These are phyloP conservation scores for Chymomyza fuscimana DNA, from an alignment of 2,888 invertebrate genomes.

Conservation along the genomic window DNA sequence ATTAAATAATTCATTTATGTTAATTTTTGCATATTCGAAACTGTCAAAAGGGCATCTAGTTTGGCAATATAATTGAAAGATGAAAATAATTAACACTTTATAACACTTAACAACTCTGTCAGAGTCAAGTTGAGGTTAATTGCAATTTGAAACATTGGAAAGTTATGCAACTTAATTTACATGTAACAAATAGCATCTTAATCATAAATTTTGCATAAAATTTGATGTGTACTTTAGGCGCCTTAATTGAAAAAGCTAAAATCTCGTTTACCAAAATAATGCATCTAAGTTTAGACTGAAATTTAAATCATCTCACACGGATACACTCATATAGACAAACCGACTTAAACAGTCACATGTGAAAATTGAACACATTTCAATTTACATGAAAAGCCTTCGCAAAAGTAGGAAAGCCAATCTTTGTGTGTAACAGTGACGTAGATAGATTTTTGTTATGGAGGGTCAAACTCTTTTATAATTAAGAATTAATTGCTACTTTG, in stretches of 20 bases:
- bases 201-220: too few relatives aligned
- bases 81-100: neutral
- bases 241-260: slow-evolving; percentile 55
- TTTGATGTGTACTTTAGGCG: slow-evolving; percentile 5
- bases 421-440: neutral
- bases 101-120: neutral
- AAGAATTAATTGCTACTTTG: too few relatives aligned
- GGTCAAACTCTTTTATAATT: too few relatives aligned
- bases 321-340: slow-evolving; percentile 4
- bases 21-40: neutral
- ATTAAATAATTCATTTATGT: neutral
- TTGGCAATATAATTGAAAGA: neutral
- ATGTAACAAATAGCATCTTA: too few relatives aligned
- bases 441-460: too few relatives aligned
- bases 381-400: slow-evolving; percentile 57
- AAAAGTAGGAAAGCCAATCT: neutral
- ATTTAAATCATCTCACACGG: slow-evolving; percentile 52
- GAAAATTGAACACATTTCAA: slow-evolving; percentile 50
- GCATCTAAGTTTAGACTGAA: slow-evolving; percentile 40
- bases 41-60: neutral
- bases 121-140: neutral
- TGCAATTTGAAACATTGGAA: neutral
- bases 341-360: neutral
- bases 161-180: neutral
- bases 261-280: slow-evolving; percentile 2